These are phyloP conservation scores for Tiphia femorata DNA, from an alignment of 2,888 invertebrate species.

Conservation along the genomic window DNA sequence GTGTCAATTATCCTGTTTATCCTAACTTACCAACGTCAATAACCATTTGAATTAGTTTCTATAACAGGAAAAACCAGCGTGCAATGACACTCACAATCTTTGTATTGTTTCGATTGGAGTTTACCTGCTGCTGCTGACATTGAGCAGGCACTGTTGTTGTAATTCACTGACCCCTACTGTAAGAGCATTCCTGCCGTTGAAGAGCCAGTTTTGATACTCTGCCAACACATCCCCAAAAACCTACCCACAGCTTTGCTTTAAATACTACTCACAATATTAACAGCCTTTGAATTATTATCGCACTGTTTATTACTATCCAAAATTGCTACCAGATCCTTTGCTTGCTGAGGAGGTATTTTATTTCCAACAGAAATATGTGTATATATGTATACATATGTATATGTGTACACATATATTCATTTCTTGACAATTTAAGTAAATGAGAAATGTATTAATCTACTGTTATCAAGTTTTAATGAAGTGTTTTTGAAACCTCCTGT, in stretches of 20 bases:
- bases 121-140: conserved; percentile 57
- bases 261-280: conserved; percentile 56
- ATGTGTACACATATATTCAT: too few relatives aligned
- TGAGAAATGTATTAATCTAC: too few relatives aligned
- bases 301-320: conserved; percentile 16
- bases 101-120: conserved; percentile 33
- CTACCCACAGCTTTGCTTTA: conserved; percentile 60
- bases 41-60: too few relatives aligned
- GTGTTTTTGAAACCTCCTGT: too few relatives aligned
- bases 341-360: conserved; percentile 34
- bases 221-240: conserved; percentile 65
- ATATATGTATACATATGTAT: too few relatives aligned
- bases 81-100: too few relatives aligned
- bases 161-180: conserved; percentile 24
- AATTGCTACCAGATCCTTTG: conserved; percentile 18
- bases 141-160: conserved; percentile 42
- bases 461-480: too few relatives aligned
- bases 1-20: too few relatives aligned
- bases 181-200: conserved; percentile 41
- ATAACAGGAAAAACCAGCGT: too few relatives aligned
- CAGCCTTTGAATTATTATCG: conserved; percentile 32
- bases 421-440: too few relatives aligned
- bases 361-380: too few relatives aligned
- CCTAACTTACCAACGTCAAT: too few relatives aligned
- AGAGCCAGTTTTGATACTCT: conserved; percentile 56